Percentiles rank a stretch among this genome's conserved stretches.
These are phyloP conservation scores for Buphagus erythrorhynchus DNA, from an alignment of 2,797 vertebrate genomes.

Conservation along the genomic window DNA sequence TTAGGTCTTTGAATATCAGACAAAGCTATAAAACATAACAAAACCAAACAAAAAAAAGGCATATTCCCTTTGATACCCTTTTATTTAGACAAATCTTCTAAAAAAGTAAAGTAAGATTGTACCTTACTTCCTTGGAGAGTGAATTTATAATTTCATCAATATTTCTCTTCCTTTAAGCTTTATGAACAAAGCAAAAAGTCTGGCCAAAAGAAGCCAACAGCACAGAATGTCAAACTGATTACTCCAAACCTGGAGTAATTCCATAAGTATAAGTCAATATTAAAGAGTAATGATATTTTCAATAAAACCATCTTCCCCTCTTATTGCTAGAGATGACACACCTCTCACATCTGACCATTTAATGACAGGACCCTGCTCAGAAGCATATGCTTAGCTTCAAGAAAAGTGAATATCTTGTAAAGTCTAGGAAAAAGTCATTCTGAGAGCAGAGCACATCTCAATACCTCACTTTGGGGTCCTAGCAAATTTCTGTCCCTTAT, in stretches of 20 bases:
- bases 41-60: neutral
- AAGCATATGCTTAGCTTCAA: neutral
- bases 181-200: neutral
- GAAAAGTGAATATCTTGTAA: neutral
- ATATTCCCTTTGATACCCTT: neutral
- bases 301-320: neutral
- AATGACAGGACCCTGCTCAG: neutral
- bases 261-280: neutral
- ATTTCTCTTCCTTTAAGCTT: neutral
- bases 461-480: neutral
- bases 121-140: neutral
- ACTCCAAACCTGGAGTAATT: neutral
- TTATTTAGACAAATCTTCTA: neutral
- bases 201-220: neutral
- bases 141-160: neutral
- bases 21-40: neutral
- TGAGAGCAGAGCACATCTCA: neutral
- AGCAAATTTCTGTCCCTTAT: neutral
- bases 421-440: neutral
- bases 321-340: neutral
- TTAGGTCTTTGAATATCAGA: neutral
- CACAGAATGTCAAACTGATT: neutral
- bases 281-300: neutral
- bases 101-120: neutral
- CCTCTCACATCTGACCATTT: neutral